phyloP scores from a whole-genome alignment of 2,113 vertebrate genomes.

The Synchiropus splendidus region DNA sequence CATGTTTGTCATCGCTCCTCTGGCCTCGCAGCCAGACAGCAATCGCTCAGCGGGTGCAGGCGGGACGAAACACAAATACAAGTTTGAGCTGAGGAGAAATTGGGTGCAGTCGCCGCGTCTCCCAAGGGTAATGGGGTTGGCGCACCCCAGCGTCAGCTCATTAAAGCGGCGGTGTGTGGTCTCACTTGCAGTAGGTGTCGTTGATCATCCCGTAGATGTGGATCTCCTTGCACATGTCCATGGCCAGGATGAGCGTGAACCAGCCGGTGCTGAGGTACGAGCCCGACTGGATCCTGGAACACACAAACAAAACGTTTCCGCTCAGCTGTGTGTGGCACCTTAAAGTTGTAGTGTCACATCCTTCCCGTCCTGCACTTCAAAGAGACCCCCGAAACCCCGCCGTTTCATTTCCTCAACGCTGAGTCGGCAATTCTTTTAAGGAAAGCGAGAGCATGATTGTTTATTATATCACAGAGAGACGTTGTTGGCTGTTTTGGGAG shows the following conservation, averaged over 20 bases:
- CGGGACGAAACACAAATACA: no score
- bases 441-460: not conserved
- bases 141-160: conserved; percentile 3
- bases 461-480: no score
- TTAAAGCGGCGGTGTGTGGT: conserved; percentile 17
- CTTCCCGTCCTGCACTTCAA: no score
- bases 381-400: no score
- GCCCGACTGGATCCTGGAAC: conserved; percentile 88
- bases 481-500: no score
- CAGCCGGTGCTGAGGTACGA: conserved; percentile 97
- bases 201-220: conserved; percentile 98
- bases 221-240: conserved; percentile 97
- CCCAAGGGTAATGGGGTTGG: no score
- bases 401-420: no score
- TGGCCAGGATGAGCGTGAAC: conserved; percentile 97
- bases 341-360: not conserved
- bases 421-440: not conserved
- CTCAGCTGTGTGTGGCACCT: not conserved
- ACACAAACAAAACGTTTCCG: conserved; percentile 2
- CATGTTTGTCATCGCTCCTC: no score
- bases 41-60: no score
- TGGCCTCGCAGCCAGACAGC: no score
- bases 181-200: conserved; percentile 97
- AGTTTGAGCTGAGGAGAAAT: no score
- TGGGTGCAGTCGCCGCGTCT: no score